These are phyloP conservation scores for Paguma larvata DNA, from an alignment of 2,797 vertebrate species.

Conservation along the genomic window DNA sequence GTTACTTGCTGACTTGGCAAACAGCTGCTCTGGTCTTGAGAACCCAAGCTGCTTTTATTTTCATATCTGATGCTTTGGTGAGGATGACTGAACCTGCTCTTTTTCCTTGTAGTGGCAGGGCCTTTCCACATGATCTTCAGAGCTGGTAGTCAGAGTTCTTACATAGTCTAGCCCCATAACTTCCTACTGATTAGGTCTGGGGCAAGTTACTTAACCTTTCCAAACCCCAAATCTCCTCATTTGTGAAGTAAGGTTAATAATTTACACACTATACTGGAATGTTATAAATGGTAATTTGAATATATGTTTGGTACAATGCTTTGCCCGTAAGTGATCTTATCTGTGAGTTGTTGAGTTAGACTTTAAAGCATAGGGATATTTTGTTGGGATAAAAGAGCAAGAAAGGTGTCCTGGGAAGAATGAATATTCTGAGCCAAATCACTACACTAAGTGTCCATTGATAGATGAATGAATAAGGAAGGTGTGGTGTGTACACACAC, in stretches of 20 bases:
- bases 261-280: background rate
- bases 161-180: background rate
- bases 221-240: background rate
- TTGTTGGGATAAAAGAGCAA: background rate
- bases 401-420: background rate
- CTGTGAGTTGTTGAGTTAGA: background rate
- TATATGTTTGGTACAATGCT: background rate
- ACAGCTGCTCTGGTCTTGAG: background rate
- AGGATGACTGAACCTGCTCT: background rate
- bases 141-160: background rate
- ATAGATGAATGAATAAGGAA: background rate
- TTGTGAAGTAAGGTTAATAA: conserved; percentile 1
- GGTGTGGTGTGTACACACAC: background rate
- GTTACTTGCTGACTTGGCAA: background rate
- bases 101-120: background rate
- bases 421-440: background rate
- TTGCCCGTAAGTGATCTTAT: background rate
- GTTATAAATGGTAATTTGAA: background rate
- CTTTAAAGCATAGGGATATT: background rate
- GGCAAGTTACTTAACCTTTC: background rate
- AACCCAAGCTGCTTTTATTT: background rate
- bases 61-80: background rate
- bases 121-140: background rate
- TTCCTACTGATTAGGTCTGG: accelerated
- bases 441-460: background rate